Base-by-base conservation (phyloP, 2,797 vertebrate genomes). In the Amblyraja radiata region DNA sequence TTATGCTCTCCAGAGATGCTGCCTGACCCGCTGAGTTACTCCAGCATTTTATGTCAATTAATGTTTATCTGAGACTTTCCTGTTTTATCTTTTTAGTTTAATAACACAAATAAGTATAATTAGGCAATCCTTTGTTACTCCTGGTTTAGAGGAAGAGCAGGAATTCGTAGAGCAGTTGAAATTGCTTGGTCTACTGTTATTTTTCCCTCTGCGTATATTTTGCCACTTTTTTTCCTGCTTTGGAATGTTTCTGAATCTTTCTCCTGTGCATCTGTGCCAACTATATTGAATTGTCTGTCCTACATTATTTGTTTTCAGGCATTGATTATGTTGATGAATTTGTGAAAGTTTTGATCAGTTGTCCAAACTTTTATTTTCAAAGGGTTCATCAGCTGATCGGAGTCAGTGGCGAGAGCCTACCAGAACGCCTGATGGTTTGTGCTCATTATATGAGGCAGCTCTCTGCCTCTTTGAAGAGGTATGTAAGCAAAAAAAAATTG, bases 391-490 rank as follows among this genome's bases (percentile, higher is more conserved):
- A 73, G 98, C 97, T 77, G 99, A 99, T 95, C 97, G 98, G 90
- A 99, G 97, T 94, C 99, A 99, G 93, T 99, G 98, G 99, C 96
- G 98, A 93, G 99, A 99, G 93, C 99, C 98, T 39, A 98, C 97
- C 0, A 97, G 98, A 93, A 98, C 97, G 0, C 95, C 97, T 0
- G 98, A 99, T 58, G 98, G 98, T 71, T 96, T 99, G 5, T 99
- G 98, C 93, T 99, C 98, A 0, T 94, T 99, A 36, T 99, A 99
- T 0, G 98, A 99, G 94, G 98, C 98, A 81, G 97, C 98, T 0
- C 95, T 99, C 78, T 99, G 98, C 95, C 97, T 99, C 2, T 99
- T 99, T 95, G 98, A 99, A 95, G 98, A 99, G 96, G 98, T 99
- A 96, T 90, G 95, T 95, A 74, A 36, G 63, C 46, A 54, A 54